Conservation (phyloP, 2,113 vertebrate species). For the Heterocephalus glaber region DNA sequence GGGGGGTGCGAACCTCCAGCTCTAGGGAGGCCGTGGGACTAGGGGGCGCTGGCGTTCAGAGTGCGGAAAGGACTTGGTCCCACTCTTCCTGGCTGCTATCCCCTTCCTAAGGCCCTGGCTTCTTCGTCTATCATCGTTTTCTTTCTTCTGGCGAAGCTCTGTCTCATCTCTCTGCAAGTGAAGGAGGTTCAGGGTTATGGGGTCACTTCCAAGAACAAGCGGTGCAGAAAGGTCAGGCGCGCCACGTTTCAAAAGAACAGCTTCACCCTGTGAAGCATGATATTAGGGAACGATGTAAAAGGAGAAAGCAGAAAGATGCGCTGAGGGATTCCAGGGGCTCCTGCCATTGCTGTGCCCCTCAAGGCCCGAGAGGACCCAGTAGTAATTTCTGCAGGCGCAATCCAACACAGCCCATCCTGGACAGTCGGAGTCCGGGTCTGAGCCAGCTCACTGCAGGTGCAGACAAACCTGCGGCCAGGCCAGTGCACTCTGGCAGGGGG, state of each 20-base stretch:
- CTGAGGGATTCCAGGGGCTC: too few species aligned
- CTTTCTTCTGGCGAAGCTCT: slow-evolving; percentile 16
- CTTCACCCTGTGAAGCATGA: background rate
- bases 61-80: background rate
- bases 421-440: background rate
- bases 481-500: background rate
- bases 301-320: background rate
- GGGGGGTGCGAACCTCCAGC: background rate
- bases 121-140: background rate
- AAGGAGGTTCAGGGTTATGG: background rate
- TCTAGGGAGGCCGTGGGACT: background rate
- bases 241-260: background rate
- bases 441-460: slow-evolving; percentile 39
- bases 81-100: background rate
- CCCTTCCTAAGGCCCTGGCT: background rate
- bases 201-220: slow-evolving; percentile 46
- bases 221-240: slow-evolving; percentile 22
- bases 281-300: background rate
- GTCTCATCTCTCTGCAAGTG: slow-evolving; percentile 41
- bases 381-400: background rate
- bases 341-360: background rate
- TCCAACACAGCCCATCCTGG: background rate
- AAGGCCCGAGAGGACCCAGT: background rate
- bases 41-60: background rate
- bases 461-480: slow-evolving; percentile 32